Percentiles rank a stretch among this genome's conserved stretches.
These are phyloP conservation scores for Lacerta bilineata DNA, from an alignment of 2,797 vertebrate species.

Conservation along the genomic window DNA sequence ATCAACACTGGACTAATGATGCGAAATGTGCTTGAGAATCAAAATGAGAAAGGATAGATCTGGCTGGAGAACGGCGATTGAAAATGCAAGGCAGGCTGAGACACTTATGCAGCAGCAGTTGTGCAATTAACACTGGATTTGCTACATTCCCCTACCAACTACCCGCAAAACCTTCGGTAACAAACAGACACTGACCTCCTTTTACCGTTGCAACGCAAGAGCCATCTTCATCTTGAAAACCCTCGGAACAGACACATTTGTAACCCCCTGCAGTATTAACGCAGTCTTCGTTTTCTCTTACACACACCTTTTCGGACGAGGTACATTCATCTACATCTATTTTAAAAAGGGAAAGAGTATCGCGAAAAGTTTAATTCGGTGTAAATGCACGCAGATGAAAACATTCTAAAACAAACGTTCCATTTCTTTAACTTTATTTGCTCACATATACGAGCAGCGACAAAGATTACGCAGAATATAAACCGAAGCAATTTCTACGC, in stretches of 20 bases:
- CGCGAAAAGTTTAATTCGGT: neutral
- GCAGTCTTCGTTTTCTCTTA: conserved; percentile 84
- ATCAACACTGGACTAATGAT: neutral
- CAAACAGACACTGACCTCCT: conserved; percentile 71
- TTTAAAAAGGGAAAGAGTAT: conserved; percentile 10
- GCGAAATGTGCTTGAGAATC: neutral
- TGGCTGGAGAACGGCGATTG: neutral
- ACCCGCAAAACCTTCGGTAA: neutral
- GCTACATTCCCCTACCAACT: neutral
- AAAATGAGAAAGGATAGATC: neutral
- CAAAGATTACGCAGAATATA: neutral
- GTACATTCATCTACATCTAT: conserved; percentile 91
- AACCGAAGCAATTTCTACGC: neutral
- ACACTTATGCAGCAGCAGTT: neutral
- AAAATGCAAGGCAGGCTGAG: neutral
- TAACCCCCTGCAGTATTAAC: conserved; percentile 89
- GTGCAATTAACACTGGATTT: neutral
- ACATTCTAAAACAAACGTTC: neutral
- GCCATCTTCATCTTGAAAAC: conserved; percentile 82
- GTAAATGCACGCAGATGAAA: neutral
- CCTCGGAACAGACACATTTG: conserved; percentile 84
- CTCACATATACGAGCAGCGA: no score
- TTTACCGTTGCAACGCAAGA: conserved; percentile 73
- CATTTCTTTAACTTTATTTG: neutral
- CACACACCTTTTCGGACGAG: conserved; percentile 79